Percentiles rank a stretch among this genome's conserved stretches.
phyloP scores from a whole-genome alignment of 2,888 invertebrate genomes.

The Atherix ibis region DNA sequence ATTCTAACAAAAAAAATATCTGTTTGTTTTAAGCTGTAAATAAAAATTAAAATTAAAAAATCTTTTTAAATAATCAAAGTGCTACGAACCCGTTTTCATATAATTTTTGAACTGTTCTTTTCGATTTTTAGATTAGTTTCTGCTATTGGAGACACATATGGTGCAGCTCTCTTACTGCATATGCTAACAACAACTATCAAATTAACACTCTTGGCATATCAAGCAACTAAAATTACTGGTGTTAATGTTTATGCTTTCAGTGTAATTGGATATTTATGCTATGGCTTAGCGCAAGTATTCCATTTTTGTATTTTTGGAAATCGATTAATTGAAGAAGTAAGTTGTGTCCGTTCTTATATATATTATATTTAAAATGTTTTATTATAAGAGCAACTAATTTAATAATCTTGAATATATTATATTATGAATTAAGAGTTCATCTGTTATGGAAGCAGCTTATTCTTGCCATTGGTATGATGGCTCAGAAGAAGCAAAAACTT shows the following conservation, averaged over 20 bases:
- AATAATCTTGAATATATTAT: too few relatives aligned
- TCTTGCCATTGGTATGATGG: slow-evolving; percentile 85
- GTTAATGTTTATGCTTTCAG: slow-evolving; percentile 64
- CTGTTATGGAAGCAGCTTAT: slow-evolving; percentile 83
- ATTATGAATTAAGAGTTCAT: slow-evolving; percentile 55
- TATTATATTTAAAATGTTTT: too few relatives aligned
- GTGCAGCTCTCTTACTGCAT: slow-evolving; percentile 65
- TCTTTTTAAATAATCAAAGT: too few relatives aligned
- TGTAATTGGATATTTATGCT: slow-evolving; percentile 61
- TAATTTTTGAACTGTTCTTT: too few relatives aligned
- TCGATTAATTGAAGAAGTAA: slow-evolving; percentile 70
- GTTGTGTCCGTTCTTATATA: too few relatives aligned
- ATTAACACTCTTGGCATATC: slow-evolving; percentile 67
- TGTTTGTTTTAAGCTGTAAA: too few relatives aligned
- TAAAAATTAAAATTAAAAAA: too few relatives aligned
- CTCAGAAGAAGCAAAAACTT: slow-evolving; percentile 78
- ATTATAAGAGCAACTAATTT: too few relatives aligned
- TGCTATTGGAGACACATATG: slow-evolving; percentile 69
- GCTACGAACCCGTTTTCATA: too few relatives aligned
- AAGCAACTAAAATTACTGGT: slow-evolving; percentile 70
- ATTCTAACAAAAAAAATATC: too few relatives aligned
- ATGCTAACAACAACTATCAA: slow-evolving; percentile 76
- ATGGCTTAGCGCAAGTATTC: slow-evolving; percentile 71
- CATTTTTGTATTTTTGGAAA: slow-evolving; percentile 79
- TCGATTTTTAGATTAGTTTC: slow-evolving; percentile 48